Base-by-base conservation (phyloP, 1,140 invertebrate species). In the Neuroterus valhalla region DNA sequence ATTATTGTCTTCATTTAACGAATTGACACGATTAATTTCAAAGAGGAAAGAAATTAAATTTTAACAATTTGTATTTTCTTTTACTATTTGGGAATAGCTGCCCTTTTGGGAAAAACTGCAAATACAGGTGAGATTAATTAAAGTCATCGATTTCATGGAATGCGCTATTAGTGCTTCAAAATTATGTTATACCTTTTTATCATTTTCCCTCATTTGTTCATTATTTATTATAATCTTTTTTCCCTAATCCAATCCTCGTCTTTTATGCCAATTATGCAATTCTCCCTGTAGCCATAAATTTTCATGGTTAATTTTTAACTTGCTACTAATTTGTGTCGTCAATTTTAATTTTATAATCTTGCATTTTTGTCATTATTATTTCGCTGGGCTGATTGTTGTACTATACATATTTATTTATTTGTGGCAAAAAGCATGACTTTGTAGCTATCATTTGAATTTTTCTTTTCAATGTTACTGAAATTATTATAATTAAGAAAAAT, bases 101-200 rank as follows among this genome's bases (percentile, higher is more conserved):
- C 88, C 77, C 88, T 90, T 71, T 88, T 90, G 76, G 88, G 89
- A 81, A 90, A 90, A 77, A 86, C 87, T 82, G 87, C 87, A 87
- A 87, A 81, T 74, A 88, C 88, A 90, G 89, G 89, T 90, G 88
- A 90, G 88, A 85, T 76, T 38, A 62, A 17, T 48, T 48, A 17
- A 17, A n/a, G 0, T 17, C 8, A n/a, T 17, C 4, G 46, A 48
- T 17, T n/a, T 48, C 2, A 48, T 17, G 46, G 17, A 17, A 17
- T 48, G 46, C 8, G 15, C 17, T 5, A 8, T 17, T 2, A n/a
- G 31, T 38, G 31, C 31, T 38, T 38, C 3, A 38, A n/a, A 15
- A 19, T 17, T 17, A 48, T 6, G n/a, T n/a, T n/a, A 48, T n/a
- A n/a, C 17, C 10, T 48, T 62, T 62, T 3, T 15, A 14, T 62